phyloP scores from a whole-genome alignment of 2,797 vertebrate genomes.

The Sebastes nivosus region DNA sequence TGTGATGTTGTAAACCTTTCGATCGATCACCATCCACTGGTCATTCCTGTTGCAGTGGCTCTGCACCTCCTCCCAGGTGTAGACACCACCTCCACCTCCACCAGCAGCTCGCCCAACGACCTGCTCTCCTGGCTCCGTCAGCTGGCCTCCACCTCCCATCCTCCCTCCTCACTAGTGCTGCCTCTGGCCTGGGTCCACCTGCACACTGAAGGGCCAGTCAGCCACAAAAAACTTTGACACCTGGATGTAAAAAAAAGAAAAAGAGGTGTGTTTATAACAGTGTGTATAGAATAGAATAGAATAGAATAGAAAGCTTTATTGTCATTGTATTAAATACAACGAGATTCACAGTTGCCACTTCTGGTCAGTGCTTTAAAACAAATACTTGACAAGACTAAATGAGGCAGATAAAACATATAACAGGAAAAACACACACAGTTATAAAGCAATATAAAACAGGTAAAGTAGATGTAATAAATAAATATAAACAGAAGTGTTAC shows the following conservation, averaged over 20 bases:
- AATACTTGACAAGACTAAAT: no score
- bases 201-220: conserved; percentile 22
- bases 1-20: conserved; percentile 91
- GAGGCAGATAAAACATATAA: no score
- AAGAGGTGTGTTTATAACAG: neutral
- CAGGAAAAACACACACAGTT: no score
- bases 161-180: conserved; percentile 53
- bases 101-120: conserved; percentile 46
- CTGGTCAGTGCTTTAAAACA: no score
- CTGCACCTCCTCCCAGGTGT: conserved; percentile 91
- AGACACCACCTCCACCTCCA: conserved; percentile 48
- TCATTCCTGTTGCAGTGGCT: conserved; percentile 82
- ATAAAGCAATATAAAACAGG: no score
- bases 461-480: no score
- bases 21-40: conserved; percentile 89
- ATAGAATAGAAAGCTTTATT: no score
- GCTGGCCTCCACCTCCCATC: conserved; percentile 67
- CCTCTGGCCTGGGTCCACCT: conserved; percentile 27
- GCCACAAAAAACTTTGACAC: conserved; percentile 36
- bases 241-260: conserved; percentile 21
- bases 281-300: neutral
- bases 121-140: conserved; percentile 41
- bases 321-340: no score
- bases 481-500: no score
- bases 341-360: no score